phyloP scores from a whole-genome alignment of 2,888 invertebrate genomes.

The Punctoribates punctum region DNA sequence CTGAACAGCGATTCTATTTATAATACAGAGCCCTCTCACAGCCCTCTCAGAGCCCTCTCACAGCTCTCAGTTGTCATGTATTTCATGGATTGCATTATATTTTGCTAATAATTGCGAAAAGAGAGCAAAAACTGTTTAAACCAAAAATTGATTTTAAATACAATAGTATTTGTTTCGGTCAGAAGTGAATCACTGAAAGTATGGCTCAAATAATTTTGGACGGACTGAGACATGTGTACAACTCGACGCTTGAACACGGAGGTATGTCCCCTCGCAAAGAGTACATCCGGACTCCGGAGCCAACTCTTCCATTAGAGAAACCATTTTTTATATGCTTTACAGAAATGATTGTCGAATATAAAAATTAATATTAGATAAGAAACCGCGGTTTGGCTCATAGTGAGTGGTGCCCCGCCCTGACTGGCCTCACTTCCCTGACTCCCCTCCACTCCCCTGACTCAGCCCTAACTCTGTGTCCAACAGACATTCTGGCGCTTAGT shows the following conservation, averaged over 20 bases:
- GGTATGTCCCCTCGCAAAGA: background rate
- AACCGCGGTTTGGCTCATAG: background rate
- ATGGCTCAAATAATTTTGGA: slow-evolving; percentile 25
- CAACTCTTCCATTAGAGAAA: background rate
- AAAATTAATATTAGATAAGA: slow-evolving; percentile 3
- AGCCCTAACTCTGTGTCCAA: background rate
- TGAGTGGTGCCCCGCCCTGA: no score
- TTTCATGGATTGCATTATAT: no score
- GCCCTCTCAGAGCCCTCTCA: no score
- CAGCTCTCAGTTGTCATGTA: no score
- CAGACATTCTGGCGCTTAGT: background rate
- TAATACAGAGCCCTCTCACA: no score
- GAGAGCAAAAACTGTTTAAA: no score
- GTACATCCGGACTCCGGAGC: background rate
- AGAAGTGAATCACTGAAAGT: background rate
- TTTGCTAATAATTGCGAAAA: no score
- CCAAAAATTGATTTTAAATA: no score
- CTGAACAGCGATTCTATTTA: no score
- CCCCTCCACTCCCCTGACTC: background rate
- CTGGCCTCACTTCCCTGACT: no score
- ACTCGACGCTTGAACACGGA: slow-evolving; percentile 29
- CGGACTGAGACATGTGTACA: slow-evolving; percentile 23
- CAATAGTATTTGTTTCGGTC: no score
- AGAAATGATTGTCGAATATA: background rate
- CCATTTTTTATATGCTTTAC: background rate